Evolutionary conservation across 2,888 invertebrate species (phyloP).

Genomic region (Arge pagana): DNA sequence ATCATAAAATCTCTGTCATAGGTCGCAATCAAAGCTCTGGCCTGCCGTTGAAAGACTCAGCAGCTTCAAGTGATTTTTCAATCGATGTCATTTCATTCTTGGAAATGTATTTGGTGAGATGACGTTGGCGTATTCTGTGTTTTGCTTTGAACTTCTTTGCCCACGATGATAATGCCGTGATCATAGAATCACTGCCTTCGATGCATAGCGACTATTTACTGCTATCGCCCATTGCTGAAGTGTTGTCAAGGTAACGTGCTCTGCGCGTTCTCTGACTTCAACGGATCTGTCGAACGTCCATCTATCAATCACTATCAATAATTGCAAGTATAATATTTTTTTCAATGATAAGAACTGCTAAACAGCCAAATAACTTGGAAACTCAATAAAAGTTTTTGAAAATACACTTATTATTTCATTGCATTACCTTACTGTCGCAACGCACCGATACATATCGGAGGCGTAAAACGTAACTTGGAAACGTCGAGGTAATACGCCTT

Average conservation of each 20-base stretch:
- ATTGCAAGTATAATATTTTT: too few species aligned
- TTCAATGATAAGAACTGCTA: too few species aligned
- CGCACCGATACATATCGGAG: too few species aligned
- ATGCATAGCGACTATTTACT: not conserved
- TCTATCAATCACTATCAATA: conserved; percentile 1
- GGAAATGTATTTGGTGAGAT: not conserved
- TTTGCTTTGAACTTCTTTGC: conserved; percentile 13
- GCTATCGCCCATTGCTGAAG: conserved; percentile 21
- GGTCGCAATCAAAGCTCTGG: not conserved
- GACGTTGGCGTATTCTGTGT: conserved; percentile 8
- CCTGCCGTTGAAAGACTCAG: not conserved
- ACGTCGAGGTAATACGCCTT: too few species aligned
- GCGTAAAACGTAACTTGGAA: too few species aligned
- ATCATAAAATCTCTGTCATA: not conserved
- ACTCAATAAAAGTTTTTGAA: too few species aligned
- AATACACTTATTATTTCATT: too few species aligned
- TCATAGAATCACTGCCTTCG: conserved; percentile 7
- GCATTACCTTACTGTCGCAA: too few species aligned
- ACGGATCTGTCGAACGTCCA: conserved; percentile 19
- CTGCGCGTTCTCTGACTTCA: conserved; percentile 24
- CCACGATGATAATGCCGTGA: conserved; percentile 12
- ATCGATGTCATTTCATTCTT: not conserved
- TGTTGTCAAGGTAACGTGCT: conserved; percentile 18
- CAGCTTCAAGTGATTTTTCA: not conserved
- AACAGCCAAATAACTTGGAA: too few species aligned